These are phyloP conservation scores for Heteractis magnifica DNA, from an alignment of 92 coral and sea anemone genomes.

Conservation along the genomic window DNA sequence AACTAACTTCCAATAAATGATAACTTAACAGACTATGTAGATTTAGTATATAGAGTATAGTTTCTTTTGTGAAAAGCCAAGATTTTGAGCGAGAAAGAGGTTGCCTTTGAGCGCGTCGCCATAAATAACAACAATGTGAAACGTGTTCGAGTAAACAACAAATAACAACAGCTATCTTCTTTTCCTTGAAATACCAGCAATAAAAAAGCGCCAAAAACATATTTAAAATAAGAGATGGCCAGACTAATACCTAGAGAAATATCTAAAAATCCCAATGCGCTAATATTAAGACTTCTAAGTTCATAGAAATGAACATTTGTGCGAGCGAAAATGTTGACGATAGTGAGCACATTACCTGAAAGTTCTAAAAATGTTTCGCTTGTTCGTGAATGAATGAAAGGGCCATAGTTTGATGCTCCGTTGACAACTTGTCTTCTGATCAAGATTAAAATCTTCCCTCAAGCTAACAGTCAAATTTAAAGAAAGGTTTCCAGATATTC, in stretches of 20 bases:
- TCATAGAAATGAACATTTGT: constrained; percentile 31
- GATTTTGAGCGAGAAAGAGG: constrained; percentile 28
- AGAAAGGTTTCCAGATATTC: constrained; percentile 27
- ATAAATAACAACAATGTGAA: constrained; percentile 89
- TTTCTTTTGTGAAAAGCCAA: constrained; percentile 26
- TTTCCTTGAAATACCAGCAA: constrained; percentile 40
- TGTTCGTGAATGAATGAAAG: constrained; percentile 56
- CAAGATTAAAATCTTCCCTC: constrained; percentile 48
- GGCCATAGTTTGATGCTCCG: constrained; percentile 51
- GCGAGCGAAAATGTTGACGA: constrained; percentile 40
- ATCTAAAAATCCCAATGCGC: background rate
- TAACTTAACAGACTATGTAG: constrained; percentile 38
- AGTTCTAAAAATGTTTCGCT: constrained; percentile 47
- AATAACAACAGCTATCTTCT: constrained; percentile 72
- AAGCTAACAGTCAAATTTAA: constrained; percentile 33
- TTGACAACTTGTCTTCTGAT: constrained; percentile 52
- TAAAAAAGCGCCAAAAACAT: constrained; percentile 25
- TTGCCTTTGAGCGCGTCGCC: constrained; percentile 69
- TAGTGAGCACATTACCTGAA: constrained; percentile 56
- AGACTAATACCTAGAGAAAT: constrained; percentile 21
- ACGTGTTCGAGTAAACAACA: constrained; percentile 89
- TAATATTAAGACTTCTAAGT: background rate
- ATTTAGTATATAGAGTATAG: constrained; percentile 5
- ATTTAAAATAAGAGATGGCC: constrained; percentile 12
- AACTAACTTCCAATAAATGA: constrained; percentile 42